Base-by-base conservation (phyloP, 2,113 vertebrate species). In the Solea senegalensis region DNA sequence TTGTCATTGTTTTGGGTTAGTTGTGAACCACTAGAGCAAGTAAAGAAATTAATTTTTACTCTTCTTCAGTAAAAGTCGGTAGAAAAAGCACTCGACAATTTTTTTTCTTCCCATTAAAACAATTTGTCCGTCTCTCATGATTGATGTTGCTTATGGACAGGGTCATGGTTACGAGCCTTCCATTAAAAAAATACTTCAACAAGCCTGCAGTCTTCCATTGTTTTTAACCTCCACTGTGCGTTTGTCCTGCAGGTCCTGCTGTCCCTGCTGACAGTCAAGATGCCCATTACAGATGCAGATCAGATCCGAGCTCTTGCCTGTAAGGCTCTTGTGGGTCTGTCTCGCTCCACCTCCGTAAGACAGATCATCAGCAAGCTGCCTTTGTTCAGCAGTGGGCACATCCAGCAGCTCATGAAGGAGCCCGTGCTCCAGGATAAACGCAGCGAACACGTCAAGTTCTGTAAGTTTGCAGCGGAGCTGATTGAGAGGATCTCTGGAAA, bases 321-420 rank as follows among this genome's bases (percentile, higher is more conserved):
- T 80, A 98, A 98, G 79, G 98, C 97, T 13, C 89, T 99, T 74
- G 97, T 99, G 65, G 98, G 98, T 46, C 90, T 99, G 41, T 96
- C 96, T 0, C 96, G 97, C 27, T 98, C 97, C 69, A 95, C 93
- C 69, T 94, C 97, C 0, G 98, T 99, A 10, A 90, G 96, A 68
- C 98, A 99, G 93, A 99, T 99, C 76, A 99, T 99, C 92, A 96
- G 97, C 93, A 99, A 99, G 87, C 94, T 99, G 28, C 97, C 97
- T 8, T 92, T 99, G 69, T 99, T 99, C 89, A 97, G 97, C 91
- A 98, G 97, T 68, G 96, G 98, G 27, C 97, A 99, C 87, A 99
- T 99, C 86, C 98, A 99, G 91, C 97, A 98, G 90, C 92, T 99
- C 78, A 99, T 99, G 97, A 98, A 98, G 75, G 98, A 99, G 85